These are phyloP conservation scores for Campopleginae sp. DNA, from an alignment of 2,888 invertebrate genomes.

Conservation along the genomic window DNA sequence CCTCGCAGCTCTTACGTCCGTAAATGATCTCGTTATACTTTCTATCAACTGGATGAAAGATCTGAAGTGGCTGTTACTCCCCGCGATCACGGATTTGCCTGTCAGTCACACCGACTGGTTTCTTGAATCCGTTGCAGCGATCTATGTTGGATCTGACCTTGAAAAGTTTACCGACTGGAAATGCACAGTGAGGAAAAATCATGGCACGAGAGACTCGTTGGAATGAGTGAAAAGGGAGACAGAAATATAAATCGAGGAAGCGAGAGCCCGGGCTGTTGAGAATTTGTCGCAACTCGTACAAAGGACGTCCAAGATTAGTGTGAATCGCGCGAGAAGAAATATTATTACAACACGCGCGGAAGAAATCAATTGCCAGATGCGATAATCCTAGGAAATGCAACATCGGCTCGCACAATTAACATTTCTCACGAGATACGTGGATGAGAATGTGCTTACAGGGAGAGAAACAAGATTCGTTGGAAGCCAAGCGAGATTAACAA, in stretches of 20 bases:
- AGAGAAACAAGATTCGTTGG: constrained; percentile 43
- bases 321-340: constrained; percentile 20
- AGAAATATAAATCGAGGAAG: neutral
- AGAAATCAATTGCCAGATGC: constrained; percentile 59
- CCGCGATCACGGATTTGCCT: constrained; percentile 24
- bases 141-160: neutral
- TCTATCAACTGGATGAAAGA: constrained; percentile 38
- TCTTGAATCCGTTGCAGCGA: neutral
- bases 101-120: neutral
- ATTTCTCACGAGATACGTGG: constrained; percentile 32
- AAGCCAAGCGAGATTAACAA: constrained; percentile 58
- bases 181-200: neutral
- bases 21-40: constrained; percentile 50
- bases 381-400: constrained; percentile 45
- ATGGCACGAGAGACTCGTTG: neutral
- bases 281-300: constrained; percentile 40
- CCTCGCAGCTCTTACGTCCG: neutral
- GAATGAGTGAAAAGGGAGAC: neutral
- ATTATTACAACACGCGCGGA: constrained; percentile 35
- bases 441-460: neutral
- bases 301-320: neutral
- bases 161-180: neutral
- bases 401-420: constrained; percentile 16
- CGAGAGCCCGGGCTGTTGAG: constrained; percentile 14
- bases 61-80: constrained; percentile 9